These are phyloP conservation scores for Drosophila ercepeae DNA, from an alignment of 1,140 invertebrate species.

Conservation along the genomic window DNA sequence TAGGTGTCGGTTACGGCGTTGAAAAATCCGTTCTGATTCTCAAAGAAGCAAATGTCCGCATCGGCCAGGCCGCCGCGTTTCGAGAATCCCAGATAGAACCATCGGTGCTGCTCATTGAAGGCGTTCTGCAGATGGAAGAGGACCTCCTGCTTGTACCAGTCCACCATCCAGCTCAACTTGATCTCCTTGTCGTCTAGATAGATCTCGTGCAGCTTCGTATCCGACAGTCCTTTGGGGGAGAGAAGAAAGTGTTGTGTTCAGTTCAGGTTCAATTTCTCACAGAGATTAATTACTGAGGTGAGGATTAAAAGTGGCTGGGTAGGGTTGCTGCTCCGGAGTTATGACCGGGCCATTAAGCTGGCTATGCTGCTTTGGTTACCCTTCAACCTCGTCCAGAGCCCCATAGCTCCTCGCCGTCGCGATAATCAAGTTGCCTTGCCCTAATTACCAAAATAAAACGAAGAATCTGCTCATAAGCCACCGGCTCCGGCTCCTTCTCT, in stretches of 20 bases:
- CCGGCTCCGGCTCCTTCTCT: neutral
- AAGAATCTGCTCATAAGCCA: constrained; percentile 8
- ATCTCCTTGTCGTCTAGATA: constrained; percentile 80
- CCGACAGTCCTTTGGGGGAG: constrained; percentile 62
- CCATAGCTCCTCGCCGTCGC: neutral
- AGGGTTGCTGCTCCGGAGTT: constrained; percentile 30
- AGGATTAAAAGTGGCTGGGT: neutral
- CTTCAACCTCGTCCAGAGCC: neutral
- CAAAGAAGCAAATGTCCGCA: constrained; percentile 94
- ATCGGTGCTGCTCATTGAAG: constrained; percentile 84
- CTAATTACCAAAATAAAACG: constrained; percentile 72
- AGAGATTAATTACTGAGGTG: neutral
- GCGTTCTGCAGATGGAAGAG: constrained; percentile 83
- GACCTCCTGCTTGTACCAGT: constrained; percentile 83
- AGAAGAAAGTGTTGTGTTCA: neutral
- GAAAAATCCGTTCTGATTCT: constrained; percentile 81
- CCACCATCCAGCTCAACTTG: constrained; percentile 83
- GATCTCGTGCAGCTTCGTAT: constrained; percentile 81
- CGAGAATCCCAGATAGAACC: constrained; percentile 97
- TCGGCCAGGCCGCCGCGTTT: constrained; percentile 91
- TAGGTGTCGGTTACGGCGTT: constrained; percentile 87
- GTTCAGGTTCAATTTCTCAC: neutral
- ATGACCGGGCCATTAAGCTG: constrained; percentile 61
- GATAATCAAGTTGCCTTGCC: constrained; percentile 73
- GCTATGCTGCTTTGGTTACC: constrained; percentile 33